Percentiles rank a stretch among this genome's conserved stretches.
phyloP scores from a whole-genome alignment of 2,113 vertebrate species.

The Ctenodactylus gundi region DNA sequence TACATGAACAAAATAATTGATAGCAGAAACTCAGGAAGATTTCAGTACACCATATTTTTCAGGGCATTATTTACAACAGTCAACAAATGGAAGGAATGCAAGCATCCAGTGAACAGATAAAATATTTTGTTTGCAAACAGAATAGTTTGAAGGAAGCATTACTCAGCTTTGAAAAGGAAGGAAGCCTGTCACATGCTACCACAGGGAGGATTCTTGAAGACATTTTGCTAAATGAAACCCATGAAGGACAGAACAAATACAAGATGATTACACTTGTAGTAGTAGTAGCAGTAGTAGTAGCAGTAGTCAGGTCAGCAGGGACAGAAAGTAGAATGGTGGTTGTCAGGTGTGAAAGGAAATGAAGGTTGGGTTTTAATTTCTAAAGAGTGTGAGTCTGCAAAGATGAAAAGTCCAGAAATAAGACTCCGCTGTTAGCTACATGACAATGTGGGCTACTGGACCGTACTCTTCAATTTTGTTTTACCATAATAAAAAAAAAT shows the following conservation, averaged over 20 bases:
- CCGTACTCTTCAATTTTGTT: not conserved
- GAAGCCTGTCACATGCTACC: not conserved
- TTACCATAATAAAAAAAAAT: not conserved
- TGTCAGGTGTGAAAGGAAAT: not conserved
- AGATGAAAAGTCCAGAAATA: not conserved
- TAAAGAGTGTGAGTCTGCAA: not conserved
- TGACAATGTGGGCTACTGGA: too few species aligned
- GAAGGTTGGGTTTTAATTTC: not conserved
- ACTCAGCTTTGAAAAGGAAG: not conserved
- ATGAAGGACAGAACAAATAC: not conserved
- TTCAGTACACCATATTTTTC: not conserved
- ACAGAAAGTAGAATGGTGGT: not conserved
- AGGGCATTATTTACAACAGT: not conserved
- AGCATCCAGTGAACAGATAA: not conserved
- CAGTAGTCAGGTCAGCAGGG: not conserved
- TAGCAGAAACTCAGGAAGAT: not conserved
- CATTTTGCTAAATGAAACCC: not conserved
- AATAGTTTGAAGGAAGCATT: not conserved
- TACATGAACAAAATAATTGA: not conserved
- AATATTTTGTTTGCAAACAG: not conserved
- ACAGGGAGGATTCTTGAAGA: not conserved
- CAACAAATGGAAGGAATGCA: not conserved
- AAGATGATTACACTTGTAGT: not conserved
- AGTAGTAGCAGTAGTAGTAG: not conserved
- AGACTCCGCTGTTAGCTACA: not conserved